phyloP scores from a whole-genome alignment of 92 coral and sea anemone species.

The Phenganax marumi region DNA sequence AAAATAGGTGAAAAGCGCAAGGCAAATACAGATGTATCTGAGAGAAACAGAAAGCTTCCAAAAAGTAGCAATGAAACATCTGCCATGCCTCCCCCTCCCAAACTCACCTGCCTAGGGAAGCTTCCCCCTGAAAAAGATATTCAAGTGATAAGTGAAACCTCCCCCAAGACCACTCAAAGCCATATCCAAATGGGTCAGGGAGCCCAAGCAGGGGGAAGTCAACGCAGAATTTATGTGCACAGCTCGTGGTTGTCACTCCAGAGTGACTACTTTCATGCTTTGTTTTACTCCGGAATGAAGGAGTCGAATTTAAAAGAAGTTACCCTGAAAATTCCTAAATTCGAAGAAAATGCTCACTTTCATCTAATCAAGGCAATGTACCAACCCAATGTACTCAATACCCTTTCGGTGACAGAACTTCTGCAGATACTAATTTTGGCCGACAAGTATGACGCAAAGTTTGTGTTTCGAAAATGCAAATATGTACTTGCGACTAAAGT shows the following conservation, averaged over 20 bases:
- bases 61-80: too few relatives aligned
- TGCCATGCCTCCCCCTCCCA: too few relatives aligned
- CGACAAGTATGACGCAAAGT: constrained; percentile 13
- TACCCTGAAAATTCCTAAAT: constrained; percentile 1
- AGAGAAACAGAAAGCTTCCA: too few relatives aligned
- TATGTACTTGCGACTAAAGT: constrained; percentile 1
- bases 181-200: neutral
- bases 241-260: constrained; percentile 17
- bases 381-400: neutral
- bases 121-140: too few relatives aligned
- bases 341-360: neutral
- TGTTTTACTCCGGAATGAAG: constrained; percentile 14
- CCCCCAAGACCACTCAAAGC: neutral
- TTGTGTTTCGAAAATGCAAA: constrained; percentile 2
- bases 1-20: too few relatives aligned
- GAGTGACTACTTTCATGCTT: constrained; percentile 2
- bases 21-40: too few relatives aligned
- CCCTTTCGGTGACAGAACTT: neutral
- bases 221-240: neutral
- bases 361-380: neutral
- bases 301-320: constrained; percentile 9
- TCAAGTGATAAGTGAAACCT: neutral
- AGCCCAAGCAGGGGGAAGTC: neutral
- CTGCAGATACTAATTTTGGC: neutral
- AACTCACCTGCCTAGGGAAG: too few relatives aligned